Evolutionary conservation across 2,797 vertebrate genomes (phyloP), one percentile per base, ranked within the genome.

Genomic region (Sciurus vulgaris): DNA sequence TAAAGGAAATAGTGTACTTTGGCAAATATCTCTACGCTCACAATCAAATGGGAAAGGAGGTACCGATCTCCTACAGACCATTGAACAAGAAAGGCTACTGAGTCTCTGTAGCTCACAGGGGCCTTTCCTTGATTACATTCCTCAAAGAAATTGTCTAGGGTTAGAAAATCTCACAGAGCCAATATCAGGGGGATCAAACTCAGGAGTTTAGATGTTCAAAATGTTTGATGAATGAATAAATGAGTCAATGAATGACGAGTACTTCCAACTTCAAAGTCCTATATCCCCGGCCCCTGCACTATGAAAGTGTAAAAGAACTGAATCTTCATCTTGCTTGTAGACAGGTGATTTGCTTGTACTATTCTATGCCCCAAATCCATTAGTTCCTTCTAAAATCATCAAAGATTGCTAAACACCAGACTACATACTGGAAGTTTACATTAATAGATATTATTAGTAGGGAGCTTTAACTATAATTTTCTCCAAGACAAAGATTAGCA

Each of bases 401-500:
- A 70, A 93, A 93, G 86, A 94, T 35, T 49, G 74, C 51, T 51
- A 86, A 89, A 59, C 78, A 86, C 33, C 70, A 91, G 91, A 78
- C 26, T 86, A 70, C 56, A 84, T 22, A 77, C 41, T 91, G 41
- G 41, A 70, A 59, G 24, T 83, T 94, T 61, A 24, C 8, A 2
- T 94, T 84, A 84, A 92, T 49, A 88, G 78, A 79, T 33, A 65
- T 54, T 70, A 77, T 63, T 76, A 69, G n/a, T 30, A 88, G 73
- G 78, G 74, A 95, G 86, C 20, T 41, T 81, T 56, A 84, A 20
- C 41, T 59, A 30, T 24, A 74, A 82, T 94, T 96, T 94, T 87
- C 81, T 90, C 69, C 61, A 81, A 94, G 89, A 70, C 65, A 81
- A 77, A 89, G 70, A 92, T 88, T 30, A 74, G 77, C 74, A 89